Conservation (phyloP, 2,888 invertebrate species). For the Cyclophora albipunctata region DNA sequence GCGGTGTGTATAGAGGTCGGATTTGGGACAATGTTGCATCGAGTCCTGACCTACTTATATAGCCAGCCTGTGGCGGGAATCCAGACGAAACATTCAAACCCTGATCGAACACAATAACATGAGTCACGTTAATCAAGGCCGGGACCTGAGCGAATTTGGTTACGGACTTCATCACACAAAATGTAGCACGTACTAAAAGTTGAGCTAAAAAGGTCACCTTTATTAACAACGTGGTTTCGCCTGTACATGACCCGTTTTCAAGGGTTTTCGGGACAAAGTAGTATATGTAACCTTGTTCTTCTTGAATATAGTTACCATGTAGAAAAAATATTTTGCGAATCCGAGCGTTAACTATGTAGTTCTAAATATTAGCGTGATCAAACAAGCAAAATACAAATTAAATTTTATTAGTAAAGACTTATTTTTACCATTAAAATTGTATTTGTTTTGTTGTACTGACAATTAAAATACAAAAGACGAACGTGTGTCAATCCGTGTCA, state of each 20-base stretch:
- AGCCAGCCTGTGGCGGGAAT: conserved; percentile 51
- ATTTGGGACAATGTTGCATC: conserved; percentile 50
- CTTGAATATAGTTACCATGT: neutral
- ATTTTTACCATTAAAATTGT: too few relatives aligned
- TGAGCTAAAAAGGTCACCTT: too few relatives aligned
- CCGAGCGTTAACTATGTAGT: too few relatives aligned
- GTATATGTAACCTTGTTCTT: conserved; percentile 4
- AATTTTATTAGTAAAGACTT: too few relatives aligned
- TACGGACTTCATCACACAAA: neutral
- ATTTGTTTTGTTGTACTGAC: too few relatives aligned
- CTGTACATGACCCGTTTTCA: conserved; percentile 9
- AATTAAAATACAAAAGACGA: too few relatives aligned
- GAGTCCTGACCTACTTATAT: conserved; percentile 51
- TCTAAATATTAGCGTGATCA: too few relatives aligned
- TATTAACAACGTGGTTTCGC: neutral
- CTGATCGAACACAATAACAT: conserved; percentile 20
- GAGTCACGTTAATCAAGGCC: conserved; percentile 39
- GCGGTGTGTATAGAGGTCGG: conserved; percentile 44
- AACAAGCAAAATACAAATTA: too few relatives aligned
- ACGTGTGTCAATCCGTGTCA: conserved; percentile 12
- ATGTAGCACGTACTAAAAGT: too few relatives aligned
- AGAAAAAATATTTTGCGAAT: too few relatives aligned
- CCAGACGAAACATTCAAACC: conserved; percentile 58
- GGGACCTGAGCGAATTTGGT: neutral
- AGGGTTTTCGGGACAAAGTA: conserved; percentile 2